phyloP scores from a whole-genome alignment of 2,113 vertebrate species.

The Callospermophilus lateralis region DNA sequence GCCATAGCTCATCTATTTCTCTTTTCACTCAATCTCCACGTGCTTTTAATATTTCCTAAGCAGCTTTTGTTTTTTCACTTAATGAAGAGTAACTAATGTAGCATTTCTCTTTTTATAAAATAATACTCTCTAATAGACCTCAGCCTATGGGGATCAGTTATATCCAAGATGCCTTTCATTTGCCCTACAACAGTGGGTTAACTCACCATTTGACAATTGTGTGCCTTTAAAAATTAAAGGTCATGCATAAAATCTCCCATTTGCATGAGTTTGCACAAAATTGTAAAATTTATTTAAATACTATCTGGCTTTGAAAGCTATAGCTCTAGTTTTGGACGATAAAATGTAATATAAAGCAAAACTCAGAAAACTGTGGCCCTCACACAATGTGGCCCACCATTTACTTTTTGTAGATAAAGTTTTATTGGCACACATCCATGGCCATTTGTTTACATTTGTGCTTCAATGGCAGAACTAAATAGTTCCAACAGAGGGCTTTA shows the following conservation, averaged over 20 bases:
- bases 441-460: neutral
- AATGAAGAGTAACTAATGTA: slow-evolving; percentile 75
- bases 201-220: slow-evolving; percentile 39
- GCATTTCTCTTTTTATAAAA: slow-evolving; percentile 66
- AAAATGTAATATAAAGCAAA: neutral
- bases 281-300: slow-evolving; percentile 43
- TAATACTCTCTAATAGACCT: neutral
- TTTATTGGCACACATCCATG: neutral
- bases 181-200: neutral
- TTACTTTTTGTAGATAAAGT: slow-evolving; percentile 47
- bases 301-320: neutral
- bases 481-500: neutral
- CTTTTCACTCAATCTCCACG: slow-evolving; percentile 46
- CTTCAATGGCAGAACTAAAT: neutral
- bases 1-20: slow-evolving; percentile 69
- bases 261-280: neutral
- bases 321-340: neutral
- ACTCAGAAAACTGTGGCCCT: neutral
- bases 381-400: neutral
- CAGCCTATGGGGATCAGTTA: neutral
- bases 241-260: neutral
- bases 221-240: slow-evolving; percentile 61
- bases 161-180: slow-evolving; percentile 51
- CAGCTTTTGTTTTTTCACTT: slow-evolving; percentile 70
- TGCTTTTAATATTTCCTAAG: slow-evolving; percentile 63